phyloP scores from a whole-genome alignment of 2,888 invertebrate genomes.

The Cephus nigrinus region DNA sequence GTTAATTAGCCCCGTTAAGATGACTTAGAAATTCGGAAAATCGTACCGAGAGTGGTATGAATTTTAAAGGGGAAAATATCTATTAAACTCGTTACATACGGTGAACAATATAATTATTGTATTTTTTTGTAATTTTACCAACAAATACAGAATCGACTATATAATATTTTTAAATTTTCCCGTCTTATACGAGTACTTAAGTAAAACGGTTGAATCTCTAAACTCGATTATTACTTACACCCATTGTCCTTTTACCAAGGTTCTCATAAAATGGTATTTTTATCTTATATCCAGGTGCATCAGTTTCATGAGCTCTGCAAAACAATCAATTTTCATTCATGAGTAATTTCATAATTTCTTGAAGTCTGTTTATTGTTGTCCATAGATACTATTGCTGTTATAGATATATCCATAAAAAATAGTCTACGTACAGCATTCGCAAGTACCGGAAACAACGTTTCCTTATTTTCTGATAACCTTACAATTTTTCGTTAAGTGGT shows the following conservation, averaged over 20 bases:
- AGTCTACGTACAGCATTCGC: too few relatives aligned
- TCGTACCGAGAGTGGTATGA: not conserved
- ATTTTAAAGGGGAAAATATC: too few relatives aligned
- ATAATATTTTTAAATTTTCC: not conserved
- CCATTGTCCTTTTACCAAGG: slow-evolving; percentile 13
- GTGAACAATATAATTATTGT: too few relatives aligned
- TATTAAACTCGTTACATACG: too few relatives aligned
- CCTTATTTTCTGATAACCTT: not conserved
- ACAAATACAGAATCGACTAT: not conserved
- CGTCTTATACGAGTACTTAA: not conserved
- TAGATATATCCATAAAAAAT: not conserved
- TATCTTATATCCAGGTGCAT: not conserved
- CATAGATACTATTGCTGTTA: too few relatives aligned
- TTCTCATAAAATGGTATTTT: not conserved
- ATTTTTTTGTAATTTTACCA: not conserved
- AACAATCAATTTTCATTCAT: not conserved
- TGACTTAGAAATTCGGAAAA: not conserved
- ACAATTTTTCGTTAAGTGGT: not conserved
- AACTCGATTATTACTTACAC: slow-evolving; percentile 34
- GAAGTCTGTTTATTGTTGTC: too few relatives aligned
- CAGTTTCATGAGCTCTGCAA: not conserved
- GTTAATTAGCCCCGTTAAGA: not conserved
- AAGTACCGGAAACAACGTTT: not conserved
- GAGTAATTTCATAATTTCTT: too few relatives aligned
- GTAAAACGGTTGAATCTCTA: slow-evolving; percentile 40